Evolutionary conservation across 2,113 vertebrate genomes (phyloP), one percentile per base, ranked within the genome.

Genomic region (Chlorodrepanis virens): DNA sequence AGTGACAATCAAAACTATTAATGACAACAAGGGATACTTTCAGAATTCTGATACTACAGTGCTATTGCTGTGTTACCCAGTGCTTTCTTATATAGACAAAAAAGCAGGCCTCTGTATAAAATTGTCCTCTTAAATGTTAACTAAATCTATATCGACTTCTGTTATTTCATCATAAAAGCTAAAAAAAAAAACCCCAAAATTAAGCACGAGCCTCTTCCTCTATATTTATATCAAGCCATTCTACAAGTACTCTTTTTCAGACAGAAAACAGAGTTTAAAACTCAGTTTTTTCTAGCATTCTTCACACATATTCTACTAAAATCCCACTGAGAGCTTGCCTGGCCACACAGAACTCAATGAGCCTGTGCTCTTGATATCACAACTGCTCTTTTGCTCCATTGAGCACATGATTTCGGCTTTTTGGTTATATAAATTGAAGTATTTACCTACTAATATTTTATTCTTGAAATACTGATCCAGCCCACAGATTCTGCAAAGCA

Each of bases 191-290:
- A n/a, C 5, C 0, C 2, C 3, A 11, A 78, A 10, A n/a, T 0
- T 2, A 50, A 54, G 4, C 4, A 27, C 1, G 3, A 72, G 20
- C 3, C 2, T 18, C 27, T 33, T 74, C 5, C 23, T 65, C 29
- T 39, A 15, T 31, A 15, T 16, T 76, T 14, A 35, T 53, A 10
- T 13, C n/a, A 75, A 74, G 10, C 24, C 27, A 47, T 64, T 78
- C 16, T 37, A 29, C 12, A 70, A 31, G 5, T 31, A 45, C 3
- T 11, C 15, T 27, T 68, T 52, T 77, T n/a, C 37, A 76, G 27
- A 29, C 3, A 83, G 23, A 67, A 27, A 64, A 70, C 0, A 28
- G 4, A 44, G 11, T 33, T 75, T 19, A 74, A 84, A 81, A 49
- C 10, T n/a, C 8, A 14, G 2, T 31, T 94, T 33, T 57, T 57